Evolutionary conservation across 2,113 vertebrate species (phyloP).

Genomic region (Alaudala cheleensis): DNA sequence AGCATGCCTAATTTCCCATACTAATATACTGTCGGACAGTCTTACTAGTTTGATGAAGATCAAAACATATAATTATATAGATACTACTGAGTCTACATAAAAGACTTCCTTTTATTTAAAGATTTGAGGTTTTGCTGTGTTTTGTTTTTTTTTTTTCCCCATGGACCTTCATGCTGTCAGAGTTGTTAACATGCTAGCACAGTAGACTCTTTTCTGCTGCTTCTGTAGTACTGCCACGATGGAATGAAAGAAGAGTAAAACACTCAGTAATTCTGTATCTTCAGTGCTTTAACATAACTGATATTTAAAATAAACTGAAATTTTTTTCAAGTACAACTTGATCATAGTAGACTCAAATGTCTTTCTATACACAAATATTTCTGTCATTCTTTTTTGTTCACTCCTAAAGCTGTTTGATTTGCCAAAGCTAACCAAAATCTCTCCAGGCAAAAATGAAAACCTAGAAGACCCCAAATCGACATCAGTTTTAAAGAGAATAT

Average conservation of each 20-base stretch:
- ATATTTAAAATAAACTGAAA: not conserved
- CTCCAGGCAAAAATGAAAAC: not conserved
- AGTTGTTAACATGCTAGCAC: not conserved
- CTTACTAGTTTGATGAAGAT: not conserved
- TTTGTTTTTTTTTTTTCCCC: not conserved
- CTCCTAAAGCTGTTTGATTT: not conserved
- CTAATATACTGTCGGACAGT: not conserved
- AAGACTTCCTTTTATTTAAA: not conserved
- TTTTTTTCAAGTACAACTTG: not conserved
- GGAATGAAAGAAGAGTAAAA: not conserved
- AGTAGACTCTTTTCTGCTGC: not conserved
- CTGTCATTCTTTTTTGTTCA: not conserved
- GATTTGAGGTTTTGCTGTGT: not conserved
- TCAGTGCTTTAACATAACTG: not conserved
- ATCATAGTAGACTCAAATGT: not conserved
- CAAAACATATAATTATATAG: not conserved
- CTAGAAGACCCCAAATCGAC: not conserved
- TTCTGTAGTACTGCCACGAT: not conserved
- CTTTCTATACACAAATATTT: not conserved
- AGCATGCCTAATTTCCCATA: not conserved
- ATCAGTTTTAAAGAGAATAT: not conserved
- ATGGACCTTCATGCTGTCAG: not conserved
- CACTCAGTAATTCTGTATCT: not conserved
- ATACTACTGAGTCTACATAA: not conserved
- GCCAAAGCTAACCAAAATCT: not conserved